A percentile compares a stretch with the other conserved stretches of the same genome.
Conservation (phyloP, 23 tunicate species). For the Botrylloides violaceus region DNA sequence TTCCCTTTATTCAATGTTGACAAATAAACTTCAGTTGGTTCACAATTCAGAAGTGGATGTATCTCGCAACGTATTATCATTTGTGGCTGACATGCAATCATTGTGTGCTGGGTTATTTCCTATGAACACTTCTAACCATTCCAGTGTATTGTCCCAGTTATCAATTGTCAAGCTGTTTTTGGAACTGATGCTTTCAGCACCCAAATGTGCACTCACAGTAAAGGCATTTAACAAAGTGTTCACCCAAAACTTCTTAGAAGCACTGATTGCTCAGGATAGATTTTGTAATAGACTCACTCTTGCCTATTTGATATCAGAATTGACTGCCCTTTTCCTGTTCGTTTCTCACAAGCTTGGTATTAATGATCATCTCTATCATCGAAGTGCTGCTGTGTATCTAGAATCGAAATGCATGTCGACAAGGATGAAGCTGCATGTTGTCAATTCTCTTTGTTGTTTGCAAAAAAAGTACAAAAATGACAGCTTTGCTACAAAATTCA, state of each 20-base stretch:
- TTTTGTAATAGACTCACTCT: too few relatives aligned
- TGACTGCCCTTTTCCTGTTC: background rate
- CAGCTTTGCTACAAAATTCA: background rate
- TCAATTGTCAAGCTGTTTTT: background rate
- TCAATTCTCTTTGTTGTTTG: background rate
- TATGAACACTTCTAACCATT: background rate
- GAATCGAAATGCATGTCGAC: background rate
- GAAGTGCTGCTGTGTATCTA: background rate
- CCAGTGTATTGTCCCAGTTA: background rate
- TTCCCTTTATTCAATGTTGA: background rate
- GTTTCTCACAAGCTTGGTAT: background rate
- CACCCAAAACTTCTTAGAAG: background rate
- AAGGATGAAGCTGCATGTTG: background rate
- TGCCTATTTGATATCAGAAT: background rate
- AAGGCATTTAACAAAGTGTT: background rate
- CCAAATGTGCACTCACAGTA: background rate
- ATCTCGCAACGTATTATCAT: background rate
- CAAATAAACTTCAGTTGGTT: background rate
- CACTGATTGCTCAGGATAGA: too few relatives aligned
- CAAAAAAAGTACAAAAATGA: background rate
- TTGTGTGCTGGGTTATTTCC: background rate
- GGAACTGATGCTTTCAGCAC: background rate
- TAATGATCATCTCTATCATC: background rate
- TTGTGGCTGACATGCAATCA: background rate
- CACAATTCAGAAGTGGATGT: background rate